A percentile compares a stretch with the other conserved stretches of the same genome.
Evolutionary conservation across 2,888 invertebrate genomes (phyloP).

Genomic region (Charanyca ferruginea): DNA sequence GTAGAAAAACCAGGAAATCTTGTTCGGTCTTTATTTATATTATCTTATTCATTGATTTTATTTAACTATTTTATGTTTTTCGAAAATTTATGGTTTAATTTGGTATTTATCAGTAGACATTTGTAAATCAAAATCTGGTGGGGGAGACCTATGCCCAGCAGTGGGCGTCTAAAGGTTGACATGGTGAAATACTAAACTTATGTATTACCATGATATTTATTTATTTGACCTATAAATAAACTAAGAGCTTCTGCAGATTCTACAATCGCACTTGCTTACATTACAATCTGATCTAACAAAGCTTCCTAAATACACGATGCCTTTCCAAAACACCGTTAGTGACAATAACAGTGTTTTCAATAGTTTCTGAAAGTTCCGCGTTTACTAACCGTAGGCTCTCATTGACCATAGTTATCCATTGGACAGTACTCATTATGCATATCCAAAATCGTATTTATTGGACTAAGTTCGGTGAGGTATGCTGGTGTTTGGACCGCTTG

Average conservation of each 20-base stretch:
- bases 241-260: not conserved
- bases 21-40: no score
- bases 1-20: no score
- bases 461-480: slow-evolving; percentile 57
- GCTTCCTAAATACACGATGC: slow-evolving; percentile 39
- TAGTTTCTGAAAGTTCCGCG: slow-evolving; percentile 60
- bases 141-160: no score
- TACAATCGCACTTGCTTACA: slow-evolving; percentile 11
- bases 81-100: no score
- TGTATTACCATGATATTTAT: no score
- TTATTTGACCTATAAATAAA: no score
- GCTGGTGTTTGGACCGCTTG: slow-evolving; percentile 45
- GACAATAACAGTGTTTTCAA: slow-evolving; percentile 54
- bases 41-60: no score
- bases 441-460: slow-evolving; percentile 69
- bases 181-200: no score
- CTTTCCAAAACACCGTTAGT: slow-evolving; percentile 33
- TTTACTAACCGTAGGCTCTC: slow-evolving; percentile 56
- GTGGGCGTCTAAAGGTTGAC: no score
- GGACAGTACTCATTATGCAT: slow-evolving; percentile 65
- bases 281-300: slow-evolving; percentile 10
- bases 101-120: no score
- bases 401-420: slow-evolving; percentile 65
- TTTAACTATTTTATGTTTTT: no score
- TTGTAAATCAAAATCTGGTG: no score